These are phyloP conservation scores for Macrosteles quadrilineatus DNA, from an alignment of 1,140 invertebrate species.

Conservation along the genomic window DNA sequence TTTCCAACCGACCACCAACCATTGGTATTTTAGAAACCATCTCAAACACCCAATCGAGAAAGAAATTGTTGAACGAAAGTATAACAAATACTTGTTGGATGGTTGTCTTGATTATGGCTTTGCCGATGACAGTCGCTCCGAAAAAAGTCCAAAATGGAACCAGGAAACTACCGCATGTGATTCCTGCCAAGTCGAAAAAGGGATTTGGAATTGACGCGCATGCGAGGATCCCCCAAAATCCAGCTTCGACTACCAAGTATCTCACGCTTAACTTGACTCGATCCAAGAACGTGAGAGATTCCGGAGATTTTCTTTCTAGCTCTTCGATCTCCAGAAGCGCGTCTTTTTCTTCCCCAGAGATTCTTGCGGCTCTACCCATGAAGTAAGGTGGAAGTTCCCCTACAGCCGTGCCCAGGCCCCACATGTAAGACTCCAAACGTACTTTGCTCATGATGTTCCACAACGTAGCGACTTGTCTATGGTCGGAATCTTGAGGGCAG, in stretches of 20 bases:
- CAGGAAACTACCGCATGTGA: slow-evolving; percentile 98
- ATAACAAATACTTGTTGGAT: slow-evolving; percentile 99
- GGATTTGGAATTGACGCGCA: slow-evolving; percentile 99
- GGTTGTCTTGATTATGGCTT: slow-evolving; percentile 98
- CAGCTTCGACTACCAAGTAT: slow-evolving; percentile 90
- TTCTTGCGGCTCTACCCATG: slow-evolving; percentile 90
- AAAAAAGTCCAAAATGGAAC: slow-evolving; percentile 99
- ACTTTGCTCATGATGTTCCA: slow-evolving; percentile 96
- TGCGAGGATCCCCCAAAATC: slow-evolving; percentile 95
- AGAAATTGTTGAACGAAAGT: slow-evolving; percentile 90
- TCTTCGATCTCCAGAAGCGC: slow-evolving; percentile 70
- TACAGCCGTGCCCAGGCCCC: slow-evolving; percentile 96
- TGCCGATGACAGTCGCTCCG: slow-evolving; percentile 96
- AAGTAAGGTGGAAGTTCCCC: slow-evolving; percentile 97
- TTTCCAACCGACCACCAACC: slow-evolving; percentile 79
- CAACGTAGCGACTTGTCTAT: slow-evolving; percentile 61
- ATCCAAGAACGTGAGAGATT: slow-evolving; percentile 62
- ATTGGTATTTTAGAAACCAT: slow-evolving; percentile 74
- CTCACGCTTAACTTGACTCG: slow-evolving; percentile 85
- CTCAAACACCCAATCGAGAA: slow-evolving; percentile 79
- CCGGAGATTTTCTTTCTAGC: slow-evolving; percentile 67
- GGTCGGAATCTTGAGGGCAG: slow-evolving; percentile 67
- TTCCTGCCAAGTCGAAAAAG: slow-evolving; percentile 96
- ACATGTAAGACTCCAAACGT: slow-evolving; percentile 89
- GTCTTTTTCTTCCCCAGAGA: slow-evolving; percentile 72